A percentile compares a stretch with the other conserved stretches of the same genome.
Conservation (phyloP, 2,113 vertebrate species). For the Plotosus lineatus region DNA sequence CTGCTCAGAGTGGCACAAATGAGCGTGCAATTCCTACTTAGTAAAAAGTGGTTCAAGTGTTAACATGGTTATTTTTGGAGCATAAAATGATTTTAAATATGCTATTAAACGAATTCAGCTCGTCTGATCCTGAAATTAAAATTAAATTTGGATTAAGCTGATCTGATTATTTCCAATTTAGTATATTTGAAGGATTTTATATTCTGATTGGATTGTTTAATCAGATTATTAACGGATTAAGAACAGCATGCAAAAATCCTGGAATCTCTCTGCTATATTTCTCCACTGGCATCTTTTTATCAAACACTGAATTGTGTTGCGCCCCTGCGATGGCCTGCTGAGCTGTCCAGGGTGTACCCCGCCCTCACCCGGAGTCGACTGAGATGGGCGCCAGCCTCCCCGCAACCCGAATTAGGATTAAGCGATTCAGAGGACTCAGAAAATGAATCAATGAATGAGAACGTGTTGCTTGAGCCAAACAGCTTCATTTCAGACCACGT, state of each 20-base stretch:
- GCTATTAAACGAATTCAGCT: neutral
- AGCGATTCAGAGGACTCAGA: too few species aligned
- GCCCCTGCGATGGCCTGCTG: too few species aligned
- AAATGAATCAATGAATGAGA: too few species aligned
- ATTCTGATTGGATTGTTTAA: neutral
- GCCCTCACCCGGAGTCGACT: too few species aligned
- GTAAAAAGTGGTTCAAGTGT: neutral
- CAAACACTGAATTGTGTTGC: too few species aligned
- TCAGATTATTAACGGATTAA: slow-evolving; percentile 1
- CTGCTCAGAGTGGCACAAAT: neutral
- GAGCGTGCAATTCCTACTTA: neutral
- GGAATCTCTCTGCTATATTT: neutral
- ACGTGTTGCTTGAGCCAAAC: neutral
- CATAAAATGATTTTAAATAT: neutral
- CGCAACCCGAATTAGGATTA: too few species aligned
- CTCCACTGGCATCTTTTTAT: neutral
- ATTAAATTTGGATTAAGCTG: slow-evolving; percentile 8
- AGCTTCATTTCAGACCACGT: neutral
- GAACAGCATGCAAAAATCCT: neutral
- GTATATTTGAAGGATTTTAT: slow-evolving; percentile 5
- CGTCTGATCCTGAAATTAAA: neutral
- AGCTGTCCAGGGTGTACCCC: too few species aligned
- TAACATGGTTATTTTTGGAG: neutral
- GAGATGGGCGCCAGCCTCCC: too few species aligned
- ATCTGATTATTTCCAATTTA: neutral